These are phyloP conservation scores for Melitaea cinxia DNA, from an alignment of 1,140 invertebrate species.

Conservation along the genomic window DNA sequence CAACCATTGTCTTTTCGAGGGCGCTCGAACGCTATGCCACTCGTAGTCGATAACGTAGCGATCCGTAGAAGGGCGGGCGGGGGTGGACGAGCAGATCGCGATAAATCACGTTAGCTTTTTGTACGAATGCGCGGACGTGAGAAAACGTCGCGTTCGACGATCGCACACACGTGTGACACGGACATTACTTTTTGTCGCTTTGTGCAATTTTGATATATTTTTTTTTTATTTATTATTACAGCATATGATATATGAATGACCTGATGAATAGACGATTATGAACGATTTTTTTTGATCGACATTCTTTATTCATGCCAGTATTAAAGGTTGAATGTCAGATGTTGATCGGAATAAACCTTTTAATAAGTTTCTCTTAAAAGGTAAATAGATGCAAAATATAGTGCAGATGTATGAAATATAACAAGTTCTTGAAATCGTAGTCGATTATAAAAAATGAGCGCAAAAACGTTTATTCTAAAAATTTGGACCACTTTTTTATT, in stretches of 20 bases:
- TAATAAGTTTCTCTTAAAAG: background rate
- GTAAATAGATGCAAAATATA: background rate
- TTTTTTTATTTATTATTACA: conserved; percentile 7
- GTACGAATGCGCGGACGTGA: conserved; percentile 50
- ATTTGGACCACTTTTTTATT: no score
- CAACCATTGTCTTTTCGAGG: conserved; percentile 35
- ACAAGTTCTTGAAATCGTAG: no score
- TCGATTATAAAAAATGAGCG: no score
- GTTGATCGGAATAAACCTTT: no score
- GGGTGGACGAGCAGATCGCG: conserved; percentile 38
- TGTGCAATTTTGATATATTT: conserved; percentile 26
- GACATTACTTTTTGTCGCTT: conserved; percentile 41
- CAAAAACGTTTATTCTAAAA: no score
- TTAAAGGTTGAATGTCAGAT: no score
- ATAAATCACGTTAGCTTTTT: conserved; percentile 67
- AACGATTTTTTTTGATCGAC: background rate
- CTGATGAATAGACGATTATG: background rate
- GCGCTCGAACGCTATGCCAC: conserved; percentile 32
- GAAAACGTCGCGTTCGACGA: conserved; percentile 40
- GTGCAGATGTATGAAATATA: no score
- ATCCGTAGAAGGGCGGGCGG: conserved; percentile 32
- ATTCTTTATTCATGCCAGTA: background rate
- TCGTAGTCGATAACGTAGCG: conserved; percentile 29
- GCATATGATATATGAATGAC: conserved; percentile 21
- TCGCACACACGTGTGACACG: conserved; percentile 45